Evolutionary conservation across 2,113 vertebrate species (phyloP).

Genomic region (Semicossyphus pulcher): DNA sequence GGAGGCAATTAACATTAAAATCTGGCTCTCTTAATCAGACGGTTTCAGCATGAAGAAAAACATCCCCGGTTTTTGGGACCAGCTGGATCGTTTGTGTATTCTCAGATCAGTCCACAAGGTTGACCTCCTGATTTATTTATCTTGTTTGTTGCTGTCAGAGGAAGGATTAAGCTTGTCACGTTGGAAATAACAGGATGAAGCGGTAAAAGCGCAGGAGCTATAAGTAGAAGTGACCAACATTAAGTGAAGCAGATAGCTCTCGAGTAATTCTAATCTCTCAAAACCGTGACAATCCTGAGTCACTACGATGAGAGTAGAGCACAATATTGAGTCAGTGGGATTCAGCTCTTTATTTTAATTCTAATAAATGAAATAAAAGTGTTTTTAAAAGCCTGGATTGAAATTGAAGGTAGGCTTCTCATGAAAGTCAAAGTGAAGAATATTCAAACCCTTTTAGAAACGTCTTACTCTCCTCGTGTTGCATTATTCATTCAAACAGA

Average conservation of each 20-base stretch:
- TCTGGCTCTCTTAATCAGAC: not conserved
- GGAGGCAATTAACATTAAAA: not conserved
- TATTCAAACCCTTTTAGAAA: not conserved
- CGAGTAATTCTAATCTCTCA: not conserved
- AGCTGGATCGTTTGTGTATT: not conserved
- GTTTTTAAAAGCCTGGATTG: not conserved
- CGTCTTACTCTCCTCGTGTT: not conserved
- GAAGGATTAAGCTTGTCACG: not conserved
- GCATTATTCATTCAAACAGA: not conserved
- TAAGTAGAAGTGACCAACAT: not conserved
- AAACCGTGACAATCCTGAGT: not conserved
- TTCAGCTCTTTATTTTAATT: not conserved
- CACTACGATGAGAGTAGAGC: not conserved
- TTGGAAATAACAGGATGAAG: slow-evolving; percentile 25
- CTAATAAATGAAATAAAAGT: not conserved
- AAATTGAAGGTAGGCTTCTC: not conserved
- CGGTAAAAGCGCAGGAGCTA: not conserved
- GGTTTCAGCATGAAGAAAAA: not conserved
- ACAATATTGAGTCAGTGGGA: not conserved
- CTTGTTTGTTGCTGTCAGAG: slow-evolving; percentile 11
- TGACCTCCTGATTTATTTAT: slow-evolving; percentile 29
- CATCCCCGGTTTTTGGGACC: not conserved
- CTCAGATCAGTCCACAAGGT: slow-evolving; percentile 18
- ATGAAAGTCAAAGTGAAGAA: not conserved
- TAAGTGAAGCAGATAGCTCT: slow-evolving; percentile 11